These are phyloP conservation scores for Phyllotreta cruciferae DNA, from an alignment of 2,888 invertebrate genomes.

Conservation along the genomic window DNA sequence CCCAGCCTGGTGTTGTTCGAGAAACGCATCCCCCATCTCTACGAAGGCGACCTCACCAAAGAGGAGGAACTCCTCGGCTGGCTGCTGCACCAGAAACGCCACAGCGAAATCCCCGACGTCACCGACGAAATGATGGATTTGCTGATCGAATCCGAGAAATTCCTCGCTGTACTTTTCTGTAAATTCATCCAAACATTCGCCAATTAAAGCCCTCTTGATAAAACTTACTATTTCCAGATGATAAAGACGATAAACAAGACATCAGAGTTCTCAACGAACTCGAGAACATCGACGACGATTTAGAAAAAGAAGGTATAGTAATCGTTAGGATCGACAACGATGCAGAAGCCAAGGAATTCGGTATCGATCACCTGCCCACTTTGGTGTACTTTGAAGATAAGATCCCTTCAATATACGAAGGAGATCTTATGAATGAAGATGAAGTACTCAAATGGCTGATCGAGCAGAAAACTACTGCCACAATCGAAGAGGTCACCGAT, in stretches of 20 bases:
- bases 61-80: conserved; percentile 90
- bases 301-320: conserved; percentile 88
- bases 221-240: conserved; percentile 66
- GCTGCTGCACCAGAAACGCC: conserved; percentile 88
- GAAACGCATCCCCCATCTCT: conserved; percentile 67
- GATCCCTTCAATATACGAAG: conserved; percentile 90
- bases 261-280: conserved; percentile 86
- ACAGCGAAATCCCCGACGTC: conserved; percentile 89
- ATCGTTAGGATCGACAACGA: conserved; percentile 90
- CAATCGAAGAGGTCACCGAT: conserved; percentile 93
- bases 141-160: conserved; percentile 79
- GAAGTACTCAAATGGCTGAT: conserved; percentile 90
- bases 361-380: conserved; percentile 86
- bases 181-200: conserved; percentile 51
- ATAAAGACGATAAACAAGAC: conserved; percentile 89
- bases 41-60: conserved; percentile 78
- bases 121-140: conserved; percentile 95
- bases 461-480: conserved; percentile 87
- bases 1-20: conserved; percentile 83
- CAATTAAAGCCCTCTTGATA: not conserved
- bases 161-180: conserved; percentile 91
- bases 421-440: conserved; percentile 89
- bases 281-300: conserved; percentile 91
- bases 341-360: conserved; percentile 88
- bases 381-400: conserved; percentile 90